Percentiles rank a stretch among this genome's conserved stretches.
Conservation (phyloP, 92 coral and sea anemone species). For the Metridium senile region DNA sequence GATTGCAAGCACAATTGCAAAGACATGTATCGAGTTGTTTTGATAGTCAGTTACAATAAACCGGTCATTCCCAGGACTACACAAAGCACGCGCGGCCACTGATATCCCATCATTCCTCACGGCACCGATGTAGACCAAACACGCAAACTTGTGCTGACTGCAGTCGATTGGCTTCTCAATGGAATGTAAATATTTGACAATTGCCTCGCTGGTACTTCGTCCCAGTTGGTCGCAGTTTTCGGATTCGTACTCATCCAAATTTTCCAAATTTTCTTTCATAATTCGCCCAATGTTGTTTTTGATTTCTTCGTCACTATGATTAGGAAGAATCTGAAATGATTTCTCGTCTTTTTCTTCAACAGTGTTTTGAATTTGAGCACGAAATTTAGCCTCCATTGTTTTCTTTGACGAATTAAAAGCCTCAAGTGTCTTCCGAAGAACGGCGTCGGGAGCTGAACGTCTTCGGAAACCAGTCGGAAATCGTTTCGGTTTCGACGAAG, state of each 20-base stretch:
- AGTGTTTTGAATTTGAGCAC: not conserved
- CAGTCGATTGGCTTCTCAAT: slow-evolving; percentile 6
- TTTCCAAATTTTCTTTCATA: slow-evolving; percentile 8
- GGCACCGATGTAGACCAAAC: slow-evolving; percentile 69
- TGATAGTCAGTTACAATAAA: slow-evolving; percentile 55
- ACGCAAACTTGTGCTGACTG: slow-evolving; percentile 46
- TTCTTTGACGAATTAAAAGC: slow-evolving; percentile 7
- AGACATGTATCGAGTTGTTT: slow-evolving; percentile 40
- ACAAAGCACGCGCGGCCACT: slow-evolving; percentile 54
- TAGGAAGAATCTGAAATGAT: not conserved
- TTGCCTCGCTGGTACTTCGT: slow-evolving; percentile 11
- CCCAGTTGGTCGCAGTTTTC: slow-evolving; percentile 10
- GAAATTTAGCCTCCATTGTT: slow-evolving; percentile 2
- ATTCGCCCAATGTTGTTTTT: not conserved
- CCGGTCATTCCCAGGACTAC: slow-evolving; percentile 61
- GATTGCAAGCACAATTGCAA: slow-evolving; percentile 49
- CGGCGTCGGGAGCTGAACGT: slow-evolving; percentile 21
- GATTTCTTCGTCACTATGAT: slow-evolving; percentile 16
- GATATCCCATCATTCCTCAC: slow-evolving; percentile 52
- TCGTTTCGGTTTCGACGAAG: not conserved
- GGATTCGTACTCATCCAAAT: slow-evolving; percentile 9
- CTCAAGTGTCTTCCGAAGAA: slow-evolving; percentile 4
- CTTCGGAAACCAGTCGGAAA: slow-evolving; percentile 23
- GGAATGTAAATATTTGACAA: slow-evolving; percentile 23
- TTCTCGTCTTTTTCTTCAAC: not conserved